Base-by-base conservation (phyloP, 92 coral and sea anemone species). In the Bergia sp. region DNA sequence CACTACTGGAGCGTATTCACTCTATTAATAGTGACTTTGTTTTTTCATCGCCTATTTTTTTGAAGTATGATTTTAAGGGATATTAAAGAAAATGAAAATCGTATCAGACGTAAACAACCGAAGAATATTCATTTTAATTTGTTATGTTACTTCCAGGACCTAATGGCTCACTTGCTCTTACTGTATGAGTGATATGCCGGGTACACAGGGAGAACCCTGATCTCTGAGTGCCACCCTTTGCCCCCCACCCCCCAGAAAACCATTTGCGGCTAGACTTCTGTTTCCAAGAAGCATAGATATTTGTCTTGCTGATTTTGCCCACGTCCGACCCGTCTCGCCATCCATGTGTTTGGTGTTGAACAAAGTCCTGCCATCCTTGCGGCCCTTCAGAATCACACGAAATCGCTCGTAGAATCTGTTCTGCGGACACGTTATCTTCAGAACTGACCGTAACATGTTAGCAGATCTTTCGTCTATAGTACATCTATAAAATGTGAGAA, bases 181-280 rank as follows among this genome's bases (percentile, higher is more conserved):
- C 45, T 13, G 36, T 39, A 53, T 12, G 36, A 5, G 79, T 16
- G 44, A 75, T 39, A 16, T 41, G 79, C n/a, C 3, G 79, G 79
- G 49, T 38, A 75, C 37, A 76, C 45, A 7, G 79, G 79, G 41
- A 42, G 79, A 41, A 76, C 50, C 18, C 79, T 76, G 36, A 76
- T 76, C 29, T 76, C 29, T 5, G 79, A 76, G 79, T n/a, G 50
- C 79, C 79, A 76, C 37, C 36, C 36, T 44, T 76, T 76, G n/a
- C 29, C 37, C 3, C 53, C 23, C 37, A 44, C 5, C 18, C 79
- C 11, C 43, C 47, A 76, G 50, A 76, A 41, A 8, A 76, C 79
- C 79, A 5, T 20, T 44, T 16, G 37, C 36, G 5, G 43, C 79
- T 44, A 76, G 43, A 3, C 4, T 42, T 76, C n/a, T 13, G 47